phyloP scores from a whole-genome alignment of 2,888 invertebrate species.

The Fabriciana adippe region DNA sequence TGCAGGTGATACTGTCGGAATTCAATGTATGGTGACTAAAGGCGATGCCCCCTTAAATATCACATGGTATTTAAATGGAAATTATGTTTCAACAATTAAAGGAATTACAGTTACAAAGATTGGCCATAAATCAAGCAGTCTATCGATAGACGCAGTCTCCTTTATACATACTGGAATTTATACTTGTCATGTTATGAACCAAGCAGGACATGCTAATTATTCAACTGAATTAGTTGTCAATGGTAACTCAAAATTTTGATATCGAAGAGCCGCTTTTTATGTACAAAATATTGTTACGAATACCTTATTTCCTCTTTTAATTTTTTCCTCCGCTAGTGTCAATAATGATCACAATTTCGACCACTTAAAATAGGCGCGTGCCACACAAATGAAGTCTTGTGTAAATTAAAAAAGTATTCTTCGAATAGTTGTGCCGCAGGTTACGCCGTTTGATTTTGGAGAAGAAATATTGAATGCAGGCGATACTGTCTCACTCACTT shows the following conservation, averaged over 20 bases:
- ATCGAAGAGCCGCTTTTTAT: conserved; percentile 33
- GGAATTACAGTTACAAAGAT: conserved; percentile 83
- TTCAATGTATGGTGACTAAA: conserved; percentile 88
- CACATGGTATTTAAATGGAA: conserved; percentile 88
- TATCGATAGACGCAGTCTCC: conserved; percentile 88
- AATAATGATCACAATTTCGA: background rate
- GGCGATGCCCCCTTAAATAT: conserved; percentile 91
- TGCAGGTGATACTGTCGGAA: conserved; percentile 88
- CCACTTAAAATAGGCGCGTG: background rate
- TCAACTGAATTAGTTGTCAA: conserved; percentile 87
- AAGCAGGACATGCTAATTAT: conserved; percentile 85
- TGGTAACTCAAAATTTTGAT: conserved; percentile 74
- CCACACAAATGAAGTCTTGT: background rate
- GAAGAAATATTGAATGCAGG: conserved; percentile 88
- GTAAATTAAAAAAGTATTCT: conserved; percentile 24
- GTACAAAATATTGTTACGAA: background rate
- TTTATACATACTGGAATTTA: conserved; percentile 89
- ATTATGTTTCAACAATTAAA: conserved; percentile 75
- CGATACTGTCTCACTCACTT: conserved; percentile 86
- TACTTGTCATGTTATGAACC: conserved; percentile 87
- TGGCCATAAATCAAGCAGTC: conserved; percentile 85
- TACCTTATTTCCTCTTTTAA: background rate
- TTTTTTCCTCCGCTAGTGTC: conserved; percentile 3
- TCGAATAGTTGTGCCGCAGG: conserved; percentile 88
- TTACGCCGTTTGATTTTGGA: conserved; percentile 89